Evolutionary conservation across 1,140 invertebrate species (phyloP), one percentile per base, ranked within the genome.

Genomic region (Yoshiicerus persimilis): DNA sequence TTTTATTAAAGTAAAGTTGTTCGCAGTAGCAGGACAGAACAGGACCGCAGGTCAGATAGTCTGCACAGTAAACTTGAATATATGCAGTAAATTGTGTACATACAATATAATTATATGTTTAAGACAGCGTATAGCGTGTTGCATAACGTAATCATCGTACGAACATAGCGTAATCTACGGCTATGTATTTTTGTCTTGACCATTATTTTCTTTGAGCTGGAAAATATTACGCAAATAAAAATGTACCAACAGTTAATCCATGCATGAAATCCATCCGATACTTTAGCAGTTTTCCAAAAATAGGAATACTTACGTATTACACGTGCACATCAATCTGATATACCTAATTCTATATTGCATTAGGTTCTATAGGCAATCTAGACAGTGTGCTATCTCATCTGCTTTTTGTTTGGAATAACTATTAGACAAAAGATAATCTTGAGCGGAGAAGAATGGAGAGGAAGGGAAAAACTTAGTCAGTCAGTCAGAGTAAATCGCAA

Each of bases 151-250:
- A 36, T 36, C 75, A 80, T 80, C 34, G 23, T 56, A 56, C 38
- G 32, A 80, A 20, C 16, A 36, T 20, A 80, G 32, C 34, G 16
- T 36, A 80, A 38, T 80, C 27, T 80, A 80, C 34, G 34, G 34
- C 75, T 80, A 36, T n/a, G 32, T n/a, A 80, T 38, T 80, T 32
- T 38, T 80, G 75, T 80, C 75, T 80, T 80, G 75, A 80, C 75
- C 75, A 80, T 80, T 80, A 80, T 80, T 80, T 80, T 16, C 34
- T 80, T 38, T 80, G 32, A 20, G 34, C 34, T 80, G 75, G 75
- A 80, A 80, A 80, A 80, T 80, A 80, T 80, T 80, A 80, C 75
- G 75, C 75, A 80, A 80, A 80, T 80, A 80, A 80, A 80, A 80
- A 80, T 80, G 75, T 80, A 80, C 75, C 34, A 70, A 80, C 75